phyloP scores from a whole-genome alignment of 2,113 vertebrate species.

The Muntiacus muntjak region DNA sequence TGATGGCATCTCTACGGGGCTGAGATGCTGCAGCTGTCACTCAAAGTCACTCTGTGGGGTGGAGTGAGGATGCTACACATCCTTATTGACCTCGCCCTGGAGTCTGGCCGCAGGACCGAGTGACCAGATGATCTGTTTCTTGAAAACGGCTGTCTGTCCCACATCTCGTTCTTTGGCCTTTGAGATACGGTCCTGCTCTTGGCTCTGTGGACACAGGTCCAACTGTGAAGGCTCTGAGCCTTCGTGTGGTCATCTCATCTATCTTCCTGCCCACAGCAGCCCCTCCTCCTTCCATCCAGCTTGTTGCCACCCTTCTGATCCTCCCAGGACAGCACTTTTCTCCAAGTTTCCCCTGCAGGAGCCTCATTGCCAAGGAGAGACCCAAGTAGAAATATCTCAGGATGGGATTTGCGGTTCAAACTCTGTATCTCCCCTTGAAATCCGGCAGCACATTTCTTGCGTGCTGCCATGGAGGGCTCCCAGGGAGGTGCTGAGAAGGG shows the following conservation, averaged over 20 bases:
- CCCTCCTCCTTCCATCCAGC: not conserved
- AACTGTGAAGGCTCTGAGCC: not conserved
- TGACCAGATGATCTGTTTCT: conserved; percentile 16
- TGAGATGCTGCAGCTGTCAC: conserved; percentile 47
- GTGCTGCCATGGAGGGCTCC: not conserved
- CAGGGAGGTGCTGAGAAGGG: not conserved
- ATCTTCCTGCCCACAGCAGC: rapidly evolving
- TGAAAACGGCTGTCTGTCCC: not conserved
- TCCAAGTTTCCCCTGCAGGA: not conserved
- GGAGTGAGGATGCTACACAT: not conserved
- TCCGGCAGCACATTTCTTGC: not conserved
- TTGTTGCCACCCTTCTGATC: rapidly evolving
- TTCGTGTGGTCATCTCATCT: rapidly evolving
- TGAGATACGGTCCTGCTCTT: rapidly evolving
- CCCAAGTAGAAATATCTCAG: not conserved
- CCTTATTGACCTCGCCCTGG: conserved; percentile 49
- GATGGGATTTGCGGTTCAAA: too few relatives aligned
- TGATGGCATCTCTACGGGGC: conserved; percentile 72
- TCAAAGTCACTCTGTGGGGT: conserved; percentile 31
- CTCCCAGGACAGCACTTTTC: not conserved
- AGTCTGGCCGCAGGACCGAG: conserved; percentile 7
- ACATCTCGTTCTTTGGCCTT: not conserved
- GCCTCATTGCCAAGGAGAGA: not conserved
- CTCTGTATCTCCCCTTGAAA: not conserved
- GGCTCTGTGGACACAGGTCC: too few relatives aligned